Evolutionary conservation across 2,888 invertebrate genomes (phyloP).

Genomic region (Torymus tubicola): DNA sequence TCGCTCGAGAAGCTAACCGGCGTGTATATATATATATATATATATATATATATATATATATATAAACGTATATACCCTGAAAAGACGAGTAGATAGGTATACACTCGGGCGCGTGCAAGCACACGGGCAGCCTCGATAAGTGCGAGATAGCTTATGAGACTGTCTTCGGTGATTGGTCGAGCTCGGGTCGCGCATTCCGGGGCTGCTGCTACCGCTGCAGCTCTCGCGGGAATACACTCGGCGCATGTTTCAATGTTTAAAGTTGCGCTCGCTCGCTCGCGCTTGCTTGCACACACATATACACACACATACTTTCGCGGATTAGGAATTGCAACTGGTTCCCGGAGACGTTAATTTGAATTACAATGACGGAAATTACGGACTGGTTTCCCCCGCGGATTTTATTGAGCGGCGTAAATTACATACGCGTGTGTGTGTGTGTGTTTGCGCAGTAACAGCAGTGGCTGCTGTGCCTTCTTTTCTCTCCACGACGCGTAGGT

Average conservation of each 20-base stretch:
- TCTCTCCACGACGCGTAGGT: slow-evolving; percentile 11
- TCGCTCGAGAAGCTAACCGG: too few relatives aligned
- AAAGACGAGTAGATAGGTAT: too few relatives aligned
- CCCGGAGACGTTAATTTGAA: slow-evolving; percentile 57
- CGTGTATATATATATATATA: too few relatives aligned
- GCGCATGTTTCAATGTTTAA: slow-evolving; percentile 38
- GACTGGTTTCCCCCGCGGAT: slow-evolving; percentile 49
- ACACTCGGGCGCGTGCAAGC: neutral
- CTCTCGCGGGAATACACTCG: slow-evolving; percentile 12
- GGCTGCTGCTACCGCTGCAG: neutral
- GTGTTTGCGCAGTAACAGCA: neutral
- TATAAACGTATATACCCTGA: too few relatives aligned
- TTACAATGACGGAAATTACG: slow-evolving; percentile 56
- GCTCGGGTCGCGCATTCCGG: slow-evolving; percentile 48
- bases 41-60: too few relatives aligned
- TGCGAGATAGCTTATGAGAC: slow-evolving; percentile 56
- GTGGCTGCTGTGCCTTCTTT: neutral
- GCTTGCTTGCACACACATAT: neutral
- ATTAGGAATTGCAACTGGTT: slow-evolving; percentile 56
- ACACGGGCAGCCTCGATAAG: slow-evolving; percentile 58
- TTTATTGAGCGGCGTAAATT: slow-evolving; percentile 52
- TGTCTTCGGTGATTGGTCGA: slow-evolving; percentile 57
- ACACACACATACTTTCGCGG: slow-evolving; percentile 7
- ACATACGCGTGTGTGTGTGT: neutral
- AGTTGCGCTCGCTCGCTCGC: slow-evolving; percentile 3